Evolutionary conservation across 2,797 vertebrate genomes (phyloP), one percentile per base, ranked within the genome.

Genomic region (Lacerta bilineata): DNA sequence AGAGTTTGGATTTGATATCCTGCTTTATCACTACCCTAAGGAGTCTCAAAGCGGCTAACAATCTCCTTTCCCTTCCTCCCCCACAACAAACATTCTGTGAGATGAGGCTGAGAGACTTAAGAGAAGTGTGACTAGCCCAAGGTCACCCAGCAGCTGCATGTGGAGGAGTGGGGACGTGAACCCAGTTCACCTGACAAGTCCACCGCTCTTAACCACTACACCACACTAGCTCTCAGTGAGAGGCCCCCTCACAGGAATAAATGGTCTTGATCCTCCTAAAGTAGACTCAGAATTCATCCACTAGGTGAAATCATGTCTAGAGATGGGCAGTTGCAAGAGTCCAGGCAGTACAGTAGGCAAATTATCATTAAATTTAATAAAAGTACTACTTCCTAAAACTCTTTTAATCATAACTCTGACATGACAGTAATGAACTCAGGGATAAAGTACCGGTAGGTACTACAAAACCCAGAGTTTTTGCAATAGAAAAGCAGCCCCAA

Each of bases 381-480:
- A 69, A 27, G 17, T 25, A 9, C 74, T 43, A n/a, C 17, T 66
- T n/a, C 20, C 66, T 0, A 20, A 33, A 13, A 33, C 43, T 39
- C 23, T 80, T 55, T 86, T 69, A 79, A 79, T 86, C 43, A 79
- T 79, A 79, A 69, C 41, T 25, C 9, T 27, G 25, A 17, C 64
- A 33, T 27, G 76, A 39, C 41, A 78, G n/a, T 69, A 55, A 69
- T 17, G 39, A 79, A 55, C 4, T 25, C 25, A 69, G 8, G 29
- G 8, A 18, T 29, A 59, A 80, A 59, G 7, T 33, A 33, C 33
- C 33, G 33, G 33, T 23, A n/a, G 46, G 55, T 55, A 13, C 69
- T 83, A 43, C 46, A 27, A 29, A 36, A 27, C 10, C 43, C 61
- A 43, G 11, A 17, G 1, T 20, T 36, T 86, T 50, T 71, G 43